Base-by-base conservation (phyloP, 2,888 invertebrate species). In the Callyntrura sp. region DNA sequence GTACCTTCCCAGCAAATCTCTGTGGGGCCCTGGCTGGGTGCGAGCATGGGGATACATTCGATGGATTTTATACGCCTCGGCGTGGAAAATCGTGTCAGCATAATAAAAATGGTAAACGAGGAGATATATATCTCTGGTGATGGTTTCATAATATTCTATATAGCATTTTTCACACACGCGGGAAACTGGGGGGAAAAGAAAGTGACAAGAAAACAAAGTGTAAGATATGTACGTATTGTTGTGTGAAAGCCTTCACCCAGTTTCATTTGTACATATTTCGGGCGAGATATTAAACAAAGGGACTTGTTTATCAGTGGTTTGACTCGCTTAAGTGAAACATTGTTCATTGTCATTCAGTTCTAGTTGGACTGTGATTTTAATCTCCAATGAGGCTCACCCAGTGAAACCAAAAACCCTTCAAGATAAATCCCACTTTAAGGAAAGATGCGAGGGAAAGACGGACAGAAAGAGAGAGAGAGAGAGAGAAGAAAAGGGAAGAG, bases 281-380 rank as follows among this genome's bases (percentile, higher is more conserved):
- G 73, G 48, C 20, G 0, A 20, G 48, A 48, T 73, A 48, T 48
- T 73, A 48, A 73, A 73, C 51, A 73, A 76, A 57, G 70, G 28
- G 82, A 55, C 48, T 82, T 88, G 88, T 82, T 88, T 88, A 88
- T 82, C 76, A 82, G 83, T 78, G 83, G 88, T 88, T 88, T 82
- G 88, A 88, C 82, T 88, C 57, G 81, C 83, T 88, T 83, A 88
- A 88, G 83, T 82, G 88, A 88, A 88, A 88, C 88, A 78, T 83
- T 88, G 88, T 88, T 88, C 88, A 88, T 88, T 88, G 76, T 83
- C 88, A 88, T 88, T 88, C 88, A 83, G 55, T n/a, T 65, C 83
- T 17, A 62, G 88, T 88, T 60, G 8, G 43, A 88, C 83, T 88
- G 76, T 88, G 88, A 88, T 88, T 88, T 88, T 88, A 88, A 88